Percentiles rank a stretch among this genome's conserved stretches.
phyloP scores from a whole-genome alignment of 2,113 vertebrate genomes.

The Zosterops borbonicus region DNA sequence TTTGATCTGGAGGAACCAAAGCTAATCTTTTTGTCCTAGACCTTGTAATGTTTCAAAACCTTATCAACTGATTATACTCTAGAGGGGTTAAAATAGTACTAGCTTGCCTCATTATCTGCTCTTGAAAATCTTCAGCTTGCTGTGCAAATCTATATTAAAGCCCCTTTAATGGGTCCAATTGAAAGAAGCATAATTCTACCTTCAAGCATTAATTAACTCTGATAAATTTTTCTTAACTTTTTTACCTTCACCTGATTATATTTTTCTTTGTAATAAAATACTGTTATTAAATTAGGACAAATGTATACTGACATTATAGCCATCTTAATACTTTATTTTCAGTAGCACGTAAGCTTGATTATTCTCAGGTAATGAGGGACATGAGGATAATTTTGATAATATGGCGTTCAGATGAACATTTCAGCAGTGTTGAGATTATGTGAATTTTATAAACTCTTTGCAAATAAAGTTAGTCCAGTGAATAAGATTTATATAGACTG shows the following conservation, averaged over 20 bases:
- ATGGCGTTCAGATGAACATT: neutral
- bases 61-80: constrained; percentile 76
- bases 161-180: constrained; percentile 74
- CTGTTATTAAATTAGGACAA: constrained; percentile 33
- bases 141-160: constrained; percentile 87
- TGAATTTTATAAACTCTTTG: neutral
- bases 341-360: neutral
- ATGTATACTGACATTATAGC: neutral
- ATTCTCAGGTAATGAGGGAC: constrained; percentile 9
- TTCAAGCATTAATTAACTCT: constrained; percentile 56
- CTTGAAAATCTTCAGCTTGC: constrained; percentile 78
- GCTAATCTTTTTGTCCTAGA: constrained; percentile 87
- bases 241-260: neutral
- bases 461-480: neutral
- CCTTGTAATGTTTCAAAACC: constrained; percentile 79
- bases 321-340: constrained; percentile 12
- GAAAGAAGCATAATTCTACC: constrained; percentile 69
- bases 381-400: constrained; percentile 1
- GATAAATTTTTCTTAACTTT: constrained; percentile 51
- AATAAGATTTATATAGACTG: neutral
- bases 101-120: constrained; percentile 84
- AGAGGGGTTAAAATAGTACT: constrained; percentile 84
- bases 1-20: constrained; percentile 77
- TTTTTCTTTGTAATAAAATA: constrained; percentile 33
- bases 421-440: neutral